These are phyloP conservation scores for Lasioglossum morio DNA, from an alignment of 2,888 invertebrate species.

Conservation along the genomic window DNA sequence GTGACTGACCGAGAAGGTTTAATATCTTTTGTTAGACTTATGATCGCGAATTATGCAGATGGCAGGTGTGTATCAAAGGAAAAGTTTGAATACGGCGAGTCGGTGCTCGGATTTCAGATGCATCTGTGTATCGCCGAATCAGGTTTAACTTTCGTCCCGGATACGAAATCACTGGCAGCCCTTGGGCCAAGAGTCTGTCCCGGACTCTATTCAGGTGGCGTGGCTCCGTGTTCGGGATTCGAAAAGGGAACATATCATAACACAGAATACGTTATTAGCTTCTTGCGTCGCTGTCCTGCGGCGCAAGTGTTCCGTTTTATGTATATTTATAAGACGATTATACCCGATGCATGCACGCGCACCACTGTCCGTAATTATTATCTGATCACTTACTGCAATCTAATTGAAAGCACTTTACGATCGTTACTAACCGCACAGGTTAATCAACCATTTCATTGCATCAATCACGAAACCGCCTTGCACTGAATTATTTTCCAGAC, in stretches of 20 bases:
- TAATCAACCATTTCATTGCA: not conserved
- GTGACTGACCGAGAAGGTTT: not conserved
- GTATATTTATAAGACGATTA: not conserved
- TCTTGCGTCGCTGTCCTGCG: not conserved
- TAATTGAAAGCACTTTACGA: no score
- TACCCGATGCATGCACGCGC: no score
- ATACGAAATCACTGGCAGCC: constrained; percentile 53
- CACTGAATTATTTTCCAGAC: not conserved
- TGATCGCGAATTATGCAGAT: constrained; percentile 5
- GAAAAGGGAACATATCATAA: constrained; percentile 32
- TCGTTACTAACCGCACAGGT: not conserved
- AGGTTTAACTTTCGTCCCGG: constrained; percentile 55
- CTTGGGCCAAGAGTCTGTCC: constrained; percentile 40
- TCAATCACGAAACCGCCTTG: not conserved
- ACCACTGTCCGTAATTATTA: no score
- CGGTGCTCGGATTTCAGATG: constrained; percentile 31
- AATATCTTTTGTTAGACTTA: not conserved
- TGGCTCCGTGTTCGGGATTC: constrained; percentile 46
- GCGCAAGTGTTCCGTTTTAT: not conserved
- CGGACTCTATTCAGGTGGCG: constrained; percentile 24
- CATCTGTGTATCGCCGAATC: constrained; percentile 30
- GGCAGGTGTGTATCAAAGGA: not conserved
- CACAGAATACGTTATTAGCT: constrained; percentile 12
- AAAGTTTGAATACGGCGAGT: constrained; percentile 10
- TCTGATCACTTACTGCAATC: no score